Base-by-base conservation (phyloP, 2,797 vertebrate genomes). In the Chiroxiphia lanceolata region DNA sequence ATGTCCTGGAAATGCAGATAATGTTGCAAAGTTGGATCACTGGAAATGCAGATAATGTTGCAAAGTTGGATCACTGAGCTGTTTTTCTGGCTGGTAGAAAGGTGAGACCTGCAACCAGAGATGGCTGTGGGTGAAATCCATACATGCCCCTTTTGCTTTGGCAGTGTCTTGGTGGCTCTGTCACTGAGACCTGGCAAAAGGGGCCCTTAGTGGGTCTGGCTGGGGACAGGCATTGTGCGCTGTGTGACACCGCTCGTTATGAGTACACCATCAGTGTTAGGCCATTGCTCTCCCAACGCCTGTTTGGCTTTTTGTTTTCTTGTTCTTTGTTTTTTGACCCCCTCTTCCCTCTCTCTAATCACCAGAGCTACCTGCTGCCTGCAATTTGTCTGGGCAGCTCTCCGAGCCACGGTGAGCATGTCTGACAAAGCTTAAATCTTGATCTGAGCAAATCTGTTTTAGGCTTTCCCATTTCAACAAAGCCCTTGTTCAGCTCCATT, bases 391-490 rank as follows among this genome's bases (percentile, higher is more conserved):
- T 60, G 75, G 31, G 61, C 93, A 94, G 90, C 92, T 94, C 93
- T 96, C 77, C 1, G 4, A 91, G 89, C 63, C 36, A 3, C 11
- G 50, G 53, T 61, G 89, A 68, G 57, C 60, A 48, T 42, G 87
- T 92, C 97, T 54, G 87, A 86, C 47, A 29, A 89, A 94, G 96
- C 91, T 96, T 96, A 96, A 93, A 80, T 71, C 81, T 95, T 27
- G 83, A 96, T 96, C 94, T 80, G 63, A 92, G 69, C 71, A 94
- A 95, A 96, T 97, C 96, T 96, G 82, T 89, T 85, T 80, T 54
- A 97, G 97, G 82, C 95, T 87, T 95, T 75, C 87, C 97, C 96
- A 87, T 98, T 97, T 95, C 91, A 83, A 25, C 83, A 88, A 92
- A 96, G 89, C 94, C 75, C 65, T 68, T 63, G 13, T 15, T 94